phyloP scores from a whole-genome alignment of 2,113 vertebrate species.

The Dromiciops gliroides region DNA sequence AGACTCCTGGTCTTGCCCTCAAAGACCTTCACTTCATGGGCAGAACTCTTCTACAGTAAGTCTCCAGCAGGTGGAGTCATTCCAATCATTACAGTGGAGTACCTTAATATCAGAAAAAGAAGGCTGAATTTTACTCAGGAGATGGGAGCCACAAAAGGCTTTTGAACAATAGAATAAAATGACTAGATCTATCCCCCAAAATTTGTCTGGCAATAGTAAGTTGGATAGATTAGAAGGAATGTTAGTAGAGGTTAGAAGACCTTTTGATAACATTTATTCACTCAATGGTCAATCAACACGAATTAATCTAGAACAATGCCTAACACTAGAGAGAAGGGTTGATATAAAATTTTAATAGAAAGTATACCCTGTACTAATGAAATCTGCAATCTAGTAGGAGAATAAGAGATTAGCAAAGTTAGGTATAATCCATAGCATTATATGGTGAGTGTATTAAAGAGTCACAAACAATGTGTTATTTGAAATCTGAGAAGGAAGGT shows the following conservation, averaged over 20 bases:
- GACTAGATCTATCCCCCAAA: neutral
- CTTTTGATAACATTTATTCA: neutral
- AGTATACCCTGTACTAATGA: neutral
- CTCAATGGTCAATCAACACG: neutral
- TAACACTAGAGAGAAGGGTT: neutral
- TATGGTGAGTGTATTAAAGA: neutral
- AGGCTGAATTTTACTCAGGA: neutral
- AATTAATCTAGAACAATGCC: neutral
- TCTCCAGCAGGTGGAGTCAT: too few species aligned
- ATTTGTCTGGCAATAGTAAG: neutral
- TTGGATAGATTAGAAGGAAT: neutral
- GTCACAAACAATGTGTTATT: neutral
- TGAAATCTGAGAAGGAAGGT: neutral
- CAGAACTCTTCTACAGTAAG: too few species aligned
- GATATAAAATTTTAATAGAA: neutral
- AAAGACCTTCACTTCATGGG: too few species aligned
- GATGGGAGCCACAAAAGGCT: neutral
- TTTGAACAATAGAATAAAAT: neutral
- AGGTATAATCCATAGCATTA: neutral
- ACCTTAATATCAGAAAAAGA: too few species aligned
- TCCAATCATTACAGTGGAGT: too few species aligned
- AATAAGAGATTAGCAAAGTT: neutral
- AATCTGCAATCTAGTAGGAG: neutral
- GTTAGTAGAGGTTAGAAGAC: neutral
- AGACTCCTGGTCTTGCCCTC: too few species aligned